These are phyloP conservation scores for Anthoptus insignis DNA, from an alignment of 2,888 invertebrate genomes.

Conservation along the genomic window DNA sequence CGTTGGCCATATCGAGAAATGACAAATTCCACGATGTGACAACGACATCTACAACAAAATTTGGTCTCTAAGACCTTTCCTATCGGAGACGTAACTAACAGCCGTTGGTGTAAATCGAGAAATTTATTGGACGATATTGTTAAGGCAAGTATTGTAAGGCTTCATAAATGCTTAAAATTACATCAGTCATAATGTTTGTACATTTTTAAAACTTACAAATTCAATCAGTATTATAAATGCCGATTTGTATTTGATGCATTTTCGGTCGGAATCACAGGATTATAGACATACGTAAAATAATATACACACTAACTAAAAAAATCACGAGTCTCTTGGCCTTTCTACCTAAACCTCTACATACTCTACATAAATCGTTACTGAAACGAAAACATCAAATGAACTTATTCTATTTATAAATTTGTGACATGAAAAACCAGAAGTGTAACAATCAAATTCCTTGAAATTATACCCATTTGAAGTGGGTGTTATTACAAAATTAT, in stretches of 20 bases:
- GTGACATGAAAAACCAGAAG: too few species aligned
- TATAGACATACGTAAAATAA: background rate
- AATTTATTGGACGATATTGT: conserved; percentile 52
- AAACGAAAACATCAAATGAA: too few species aligned
- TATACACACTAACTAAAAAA: too few species aligned
- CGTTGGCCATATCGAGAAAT: too few species aligned
- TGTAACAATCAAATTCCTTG: too few species aligned
- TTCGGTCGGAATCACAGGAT: background rate
- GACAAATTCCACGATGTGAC: too few species aligned
- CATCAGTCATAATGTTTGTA: conserved; percentile 52
- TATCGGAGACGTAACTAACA: background rate
- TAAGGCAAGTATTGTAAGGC: conserved; percentile 60
- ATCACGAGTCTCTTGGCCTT: too few species aligned
- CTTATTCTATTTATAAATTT: too few species aligned
- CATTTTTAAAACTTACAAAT: conserved; percentile 26
- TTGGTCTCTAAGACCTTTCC: background rate
- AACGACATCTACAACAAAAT: background rate
- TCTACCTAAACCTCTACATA: too few species aligned
- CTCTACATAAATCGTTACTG: too few species aligned
- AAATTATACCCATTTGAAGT: too few species aligned
- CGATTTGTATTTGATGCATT: background rate
- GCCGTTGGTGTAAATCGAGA: background rate
- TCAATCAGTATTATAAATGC: background rate
- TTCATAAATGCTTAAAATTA: conserved; percentile 27
- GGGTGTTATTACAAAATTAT: too few species aligned